Evolutionary conservation across 2,888 invertebrate genomes (phyloP).

Genomic region (Thyatira batis): DNA sequence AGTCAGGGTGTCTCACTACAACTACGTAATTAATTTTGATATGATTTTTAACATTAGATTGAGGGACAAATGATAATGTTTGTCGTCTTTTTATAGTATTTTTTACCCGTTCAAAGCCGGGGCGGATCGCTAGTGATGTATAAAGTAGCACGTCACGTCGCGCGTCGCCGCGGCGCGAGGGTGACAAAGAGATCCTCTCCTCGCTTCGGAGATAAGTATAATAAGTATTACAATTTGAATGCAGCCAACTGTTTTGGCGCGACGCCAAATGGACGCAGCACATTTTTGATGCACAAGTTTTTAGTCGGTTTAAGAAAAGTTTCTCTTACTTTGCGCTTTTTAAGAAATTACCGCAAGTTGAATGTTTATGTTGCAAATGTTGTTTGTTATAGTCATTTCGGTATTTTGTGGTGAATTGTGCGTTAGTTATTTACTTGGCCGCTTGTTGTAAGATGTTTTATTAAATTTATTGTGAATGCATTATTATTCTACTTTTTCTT

Average conservation of each 20-base stretch:
- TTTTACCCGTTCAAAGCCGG: too few relatives aligned
- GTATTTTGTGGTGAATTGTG: neutral
- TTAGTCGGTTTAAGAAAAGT: neutral
- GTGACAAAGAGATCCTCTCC: neutral
- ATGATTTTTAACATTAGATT: too few relatives aligned
- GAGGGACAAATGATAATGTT: too few relatives aligned
- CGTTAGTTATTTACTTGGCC: neutral
- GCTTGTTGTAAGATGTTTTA: too few relatives aligned
- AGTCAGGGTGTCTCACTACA: too few relatives aligned
- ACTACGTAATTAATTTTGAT: too few relatives aligned
- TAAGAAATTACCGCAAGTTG: neutral
- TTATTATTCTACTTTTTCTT: too few relatives aligned
- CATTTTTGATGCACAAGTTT: slow-evolving; percentile 1
- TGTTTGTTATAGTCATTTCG: neutral
- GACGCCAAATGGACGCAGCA: neutral
- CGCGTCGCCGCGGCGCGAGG: neutral
- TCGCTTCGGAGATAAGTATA: neutral
- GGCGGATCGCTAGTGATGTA: too few relatives aligned
- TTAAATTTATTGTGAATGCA: too few relatives aligned
- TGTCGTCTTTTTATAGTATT: too few relatives aligned
- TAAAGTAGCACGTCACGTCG: neutral
- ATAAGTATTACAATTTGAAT: neutral
- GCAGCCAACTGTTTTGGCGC: slow-evolving; percentile 1
- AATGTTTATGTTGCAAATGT: neutral
- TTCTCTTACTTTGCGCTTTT: neutral